phyloP scores from a whole-genome alignment of 2,113 vertebrate genomes.

The Elanus axillaris region DNA sequence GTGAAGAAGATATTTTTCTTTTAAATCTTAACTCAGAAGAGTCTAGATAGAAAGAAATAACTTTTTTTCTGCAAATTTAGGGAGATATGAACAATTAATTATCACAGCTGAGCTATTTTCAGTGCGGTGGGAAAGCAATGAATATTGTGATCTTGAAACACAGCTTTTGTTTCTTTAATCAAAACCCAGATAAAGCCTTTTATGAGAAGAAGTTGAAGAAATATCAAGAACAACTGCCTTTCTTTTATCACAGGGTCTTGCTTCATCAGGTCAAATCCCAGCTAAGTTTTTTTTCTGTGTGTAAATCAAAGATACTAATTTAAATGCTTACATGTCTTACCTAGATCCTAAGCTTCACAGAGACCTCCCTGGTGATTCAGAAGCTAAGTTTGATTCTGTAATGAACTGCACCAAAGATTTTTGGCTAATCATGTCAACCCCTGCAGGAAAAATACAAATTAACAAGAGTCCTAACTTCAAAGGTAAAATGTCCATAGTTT shows the following conservation, averaged over 20 bases:
- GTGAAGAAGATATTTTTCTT: not conserved
- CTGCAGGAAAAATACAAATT: constrained; percentile 19
- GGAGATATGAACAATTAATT: not conserved
- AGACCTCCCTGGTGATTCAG: not conserved
- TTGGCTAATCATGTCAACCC: not conserved
- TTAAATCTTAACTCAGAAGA: not conserved
- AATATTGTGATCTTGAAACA: not conserved
- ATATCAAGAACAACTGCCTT: not conserved
- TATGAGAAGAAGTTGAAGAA: not conserved
- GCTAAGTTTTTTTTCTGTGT: not conserved
- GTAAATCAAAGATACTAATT: not conserved
- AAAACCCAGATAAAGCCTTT: not conserved
- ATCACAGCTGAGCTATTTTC: not conserved
- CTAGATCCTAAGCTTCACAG: not conserved
- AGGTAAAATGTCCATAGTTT: not conserved
- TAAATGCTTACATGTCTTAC: not conserved
- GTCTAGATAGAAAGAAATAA: not conserved
- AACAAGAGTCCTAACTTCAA: not conserved
- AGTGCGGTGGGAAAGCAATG: not conserved
- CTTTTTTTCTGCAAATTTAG: not conserved
- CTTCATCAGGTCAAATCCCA: not conserved
- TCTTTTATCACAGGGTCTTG: not conserved
- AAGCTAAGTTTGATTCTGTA: not conserved
- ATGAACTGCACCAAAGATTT: not conserved
- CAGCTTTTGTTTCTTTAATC: not conserved